Percentiles rank a stretch among this genome's conserved stretches.
These are phyloP conservation scores for Dastarcus helophoroides DNA, from an alignment of 2,888 invertebrate species.

Conservation along the genomic window DNA sequence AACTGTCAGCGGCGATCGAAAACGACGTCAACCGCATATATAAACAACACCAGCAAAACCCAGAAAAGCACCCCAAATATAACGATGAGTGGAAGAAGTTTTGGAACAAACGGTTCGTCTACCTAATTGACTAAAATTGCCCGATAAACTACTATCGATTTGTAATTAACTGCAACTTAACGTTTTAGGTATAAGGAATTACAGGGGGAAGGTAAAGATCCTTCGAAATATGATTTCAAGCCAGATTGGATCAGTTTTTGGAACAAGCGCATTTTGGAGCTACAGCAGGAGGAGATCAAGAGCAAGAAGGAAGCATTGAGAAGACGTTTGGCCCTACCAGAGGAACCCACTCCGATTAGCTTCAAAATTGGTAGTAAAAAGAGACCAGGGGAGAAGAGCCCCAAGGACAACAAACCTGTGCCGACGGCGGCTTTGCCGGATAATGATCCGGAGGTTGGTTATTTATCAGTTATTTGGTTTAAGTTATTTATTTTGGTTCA, in stretches of 20 bases:
- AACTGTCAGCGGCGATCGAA: constrained; percentile 40
- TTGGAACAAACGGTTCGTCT: constrained; percentile 57
- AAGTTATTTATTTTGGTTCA: no score
- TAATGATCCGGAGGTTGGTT: constrained; percentile 30
- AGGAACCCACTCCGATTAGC: constrained; percentile 32
- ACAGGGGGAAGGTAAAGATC: constrained; percentile 45
- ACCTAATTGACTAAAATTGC: neutral
- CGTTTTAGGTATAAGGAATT: constrained; percentile 25
- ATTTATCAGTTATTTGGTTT: no score
- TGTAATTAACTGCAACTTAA: constrained; percentile 46
- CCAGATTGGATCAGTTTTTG: constrained; percentile 83
- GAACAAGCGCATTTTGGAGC: constrained; percentile 70
- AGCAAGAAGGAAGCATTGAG: constrained; percentile 57
- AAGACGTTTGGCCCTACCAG: constrained; percentile 34
- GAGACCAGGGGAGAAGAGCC: constrained; percentile 9
- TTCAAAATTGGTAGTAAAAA: constrained; percentile 31
- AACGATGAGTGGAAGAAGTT: constrained; percentile 85
- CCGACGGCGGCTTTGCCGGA: constrained; percentile 31
- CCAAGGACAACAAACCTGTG: constrained; percentile 19
- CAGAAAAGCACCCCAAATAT: constrained; percentile 80
- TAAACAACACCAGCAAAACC: constrained; percentile 69
- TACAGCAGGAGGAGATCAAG: constrained; percentile 59
- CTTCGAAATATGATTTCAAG: constrained; percentile 71
- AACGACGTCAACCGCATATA: constrained; percentile 52
- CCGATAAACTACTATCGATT: neutral